Evolutionary conservation across 2,113 vertebrate species (phyloP).

Genomic region (Gobius niger): DNA sequence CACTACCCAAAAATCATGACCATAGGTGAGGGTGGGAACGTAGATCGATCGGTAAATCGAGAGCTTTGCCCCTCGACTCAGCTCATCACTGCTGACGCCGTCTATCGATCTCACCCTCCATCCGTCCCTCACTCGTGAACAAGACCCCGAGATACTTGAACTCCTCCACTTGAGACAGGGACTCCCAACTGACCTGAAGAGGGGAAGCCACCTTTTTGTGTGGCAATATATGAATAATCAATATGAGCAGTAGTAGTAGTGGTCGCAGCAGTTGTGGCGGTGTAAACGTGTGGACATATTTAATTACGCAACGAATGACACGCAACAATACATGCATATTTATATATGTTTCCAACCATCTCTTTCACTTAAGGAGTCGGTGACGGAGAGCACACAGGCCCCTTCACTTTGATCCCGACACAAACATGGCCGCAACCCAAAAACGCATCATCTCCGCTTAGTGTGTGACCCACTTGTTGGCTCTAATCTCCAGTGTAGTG

Average conservation of each 20-base stretch:
- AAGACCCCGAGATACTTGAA: too few relatives aligned
- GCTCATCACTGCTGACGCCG: too few relatives aligned
- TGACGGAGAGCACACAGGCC: slow-evolving; percentile 57
- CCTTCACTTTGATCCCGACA: slow-evolving; percentile 66
- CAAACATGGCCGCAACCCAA: slow-evolving; percentile 63
- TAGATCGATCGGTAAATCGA: too few relatives aligned
- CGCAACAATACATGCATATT: slow-evolving; percentile 6
- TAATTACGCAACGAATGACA: slow-evolving; percentile 31
- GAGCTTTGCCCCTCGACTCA: too few relatives aligned
- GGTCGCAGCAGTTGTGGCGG: too few relatives aligned
- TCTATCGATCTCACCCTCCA: too few relatives aligned
- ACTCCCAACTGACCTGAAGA: too few relatives aligned
- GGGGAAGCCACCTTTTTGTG: too few relatives aligned
- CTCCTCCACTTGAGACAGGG: too few relatives aligned
- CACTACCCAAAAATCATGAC: too few relatives aligned
- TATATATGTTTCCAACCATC: slow-evolving; percentile 43
- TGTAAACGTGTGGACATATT: slow-evolving; percentile 6
- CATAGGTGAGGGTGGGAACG: too few relatives aligned
- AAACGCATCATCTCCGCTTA: slow-evolving; percentile 57
- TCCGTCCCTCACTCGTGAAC: too few relatives aligned
- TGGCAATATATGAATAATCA: slow-evolving; percentile 25
- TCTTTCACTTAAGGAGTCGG: slow-evolving; percentile 50
- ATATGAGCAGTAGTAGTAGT: slow-evolving; percentile 5
- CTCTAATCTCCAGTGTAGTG: slow-evolving; percentile 57
- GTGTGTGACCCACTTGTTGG: slow-evolving; percentile 71